Conservation (phyloP, 2,113 vertebrate genomes). For the Varanus komodoensis region DNA sequence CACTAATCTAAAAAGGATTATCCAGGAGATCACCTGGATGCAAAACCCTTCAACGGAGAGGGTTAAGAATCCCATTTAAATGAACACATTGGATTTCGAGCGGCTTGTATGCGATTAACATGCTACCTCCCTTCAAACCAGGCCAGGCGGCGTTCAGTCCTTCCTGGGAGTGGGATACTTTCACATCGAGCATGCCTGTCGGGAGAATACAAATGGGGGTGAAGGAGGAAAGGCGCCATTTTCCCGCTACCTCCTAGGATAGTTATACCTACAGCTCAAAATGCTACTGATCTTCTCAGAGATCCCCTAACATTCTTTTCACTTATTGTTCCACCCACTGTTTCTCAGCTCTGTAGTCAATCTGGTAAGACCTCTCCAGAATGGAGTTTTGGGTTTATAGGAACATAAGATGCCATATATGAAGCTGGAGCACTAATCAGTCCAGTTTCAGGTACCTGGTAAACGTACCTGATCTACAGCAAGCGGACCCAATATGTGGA, state of each 20-base stretch:
- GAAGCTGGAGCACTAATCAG: too few relatives aligned
- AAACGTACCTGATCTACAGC: too few relatives aligned
- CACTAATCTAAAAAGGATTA: slow-evolving; percentile 72
- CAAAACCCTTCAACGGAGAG: slow-evolving; percentile 21
- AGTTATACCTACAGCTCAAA: background rate
- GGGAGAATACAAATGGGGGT: background rate
- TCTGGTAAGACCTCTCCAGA: background rate
- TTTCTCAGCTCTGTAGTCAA: background rate
- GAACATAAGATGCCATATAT: too few relatives aligned
- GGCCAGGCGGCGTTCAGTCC: slow-evolving; percentile 44
- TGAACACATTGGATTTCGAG: background rate
- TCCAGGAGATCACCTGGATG: slow-evolving; percentile 43
- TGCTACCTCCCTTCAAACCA: slow-evolving; percentile 27
- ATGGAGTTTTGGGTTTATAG: too few relatives aligned
- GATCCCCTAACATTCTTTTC: too few relatives aligned
- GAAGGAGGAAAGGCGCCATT: background rate
- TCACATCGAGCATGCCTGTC: background rate
- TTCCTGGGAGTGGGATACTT: slow-evolving; percentile 24
- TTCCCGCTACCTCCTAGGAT: background rate
- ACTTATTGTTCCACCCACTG: too few relatives aligned
- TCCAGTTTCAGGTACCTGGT: too few relatives aligned
- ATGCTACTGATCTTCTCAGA: background rate
- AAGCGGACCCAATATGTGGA: too few relatives aligned
- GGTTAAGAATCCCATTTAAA: slow-evolving; percentile 29
- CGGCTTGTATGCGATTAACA: slow-evolving; percentile 37